Evolutionary conservation across 2,797 vertebrate species (phyloP).

Genomic region (Tokudaia tokunoshimensis): DNA sequence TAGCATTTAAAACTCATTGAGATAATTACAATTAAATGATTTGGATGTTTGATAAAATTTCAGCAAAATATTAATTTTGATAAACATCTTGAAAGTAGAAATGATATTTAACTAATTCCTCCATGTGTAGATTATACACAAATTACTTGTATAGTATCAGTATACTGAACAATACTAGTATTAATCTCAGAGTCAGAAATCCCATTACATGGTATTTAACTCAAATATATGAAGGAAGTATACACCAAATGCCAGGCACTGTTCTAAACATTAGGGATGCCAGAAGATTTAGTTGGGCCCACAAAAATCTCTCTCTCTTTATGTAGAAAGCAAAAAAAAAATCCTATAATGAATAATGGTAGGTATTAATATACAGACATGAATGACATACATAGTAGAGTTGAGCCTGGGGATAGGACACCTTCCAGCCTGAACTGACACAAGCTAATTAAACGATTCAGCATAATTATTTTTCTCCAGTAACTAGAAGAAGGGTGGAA

Average conservation of each 20-base stretch:
- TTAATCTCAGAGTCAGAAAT: conserved; percentile 1
- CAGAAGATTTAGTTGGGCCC: neutral
- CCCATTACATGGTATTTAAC: neutral
- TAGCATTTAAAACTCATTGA: conserved; percentile 54
- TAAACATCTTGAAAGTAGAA: conserved; percentile 11
- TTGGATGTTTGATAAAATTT: conserved; percentile 46
- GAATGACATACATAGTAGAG: conserved; percentile 6
- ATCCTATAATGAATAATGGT: neutral
- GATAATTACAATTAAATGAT: conserved; percentile 22
- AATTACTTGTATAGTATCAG: neutral
- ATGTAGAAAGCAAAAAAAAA: neutral
- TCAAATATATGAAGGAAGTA: neutral
- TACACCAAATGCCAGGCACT: neutral
- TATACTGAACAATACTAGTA: neutral
- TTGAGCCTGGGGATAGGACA: neutral
- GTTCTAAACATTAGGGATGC: neutral
- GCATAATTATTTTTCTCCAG: neutral
- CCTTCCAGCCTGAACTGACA: neutral
- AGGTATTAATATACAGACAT: conserved; percentile 17
- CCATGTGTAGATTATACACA: neutral
- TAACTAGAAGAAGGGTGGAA: conserved; percentile 42
- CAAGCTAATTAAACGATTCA: neutral
- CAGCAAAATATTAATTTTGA: neutral
- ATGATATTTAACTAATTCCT: neutral
- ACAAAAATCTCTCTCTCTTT: neutral